These are phyloP conservation scores for Notarius quadriscutis DNA, from an alignment of 2,113 vertebrate genomes.

Conservation along the genomic window DNA sequence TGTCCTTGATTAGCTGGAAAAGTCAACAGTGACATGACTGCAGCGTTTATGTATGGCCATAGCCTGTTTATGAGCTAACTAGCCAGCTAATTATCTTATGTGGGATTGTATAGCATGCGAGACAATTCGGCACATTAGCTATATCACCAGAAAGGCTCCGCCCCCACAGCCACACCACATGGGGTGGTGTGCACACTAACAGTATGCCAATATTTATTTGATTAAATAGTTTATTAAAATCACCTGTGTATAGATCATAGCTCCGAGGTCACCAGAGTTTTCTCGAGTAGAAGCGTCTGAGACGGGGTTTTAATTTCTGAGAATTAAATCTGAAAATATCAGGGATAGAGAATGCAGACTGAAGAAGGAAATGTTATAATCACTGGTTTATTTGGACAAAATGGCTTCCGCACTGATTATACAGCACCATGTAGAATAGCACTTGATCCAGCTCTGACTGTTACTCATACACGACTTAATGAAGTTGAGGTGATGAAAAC, in stretches of 20 bases:
- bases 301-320: background rate
- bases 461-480: too few species aligned
- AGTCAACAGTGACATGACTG: background rate
- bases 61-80: background rate
- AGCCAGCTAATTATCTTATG: background rate
- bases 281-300: background rate
- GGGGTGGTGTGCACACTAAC: too few species aligned
- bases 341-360: background rate
- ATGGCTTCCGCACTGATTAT: background rate
- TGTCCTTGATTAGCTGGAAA: background rate
- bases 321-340: too few species aligned
- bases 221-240: background rate
- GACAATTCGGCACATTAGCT: background rate
- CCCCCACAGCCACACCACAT: background rate
- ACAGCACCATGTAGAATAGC: background rate
- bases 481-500: too few species aligned
- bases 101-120: background rate
- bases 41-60: background rate
- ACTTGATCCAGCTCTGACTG: background rate
- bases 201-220: background rate
- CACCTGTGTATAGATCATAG: background rate
- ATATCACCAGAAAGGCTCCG: background rate
- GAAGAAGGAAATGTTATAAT: background rate
- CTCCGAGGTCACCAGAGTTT: background rate
- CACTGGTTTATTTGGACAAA: too few species aligned